Percentiles rank a stretch among this genome's conserved stretches.
Conservation (phyloP, 2,888 invertebrate species). For the Monoplex corrugatus region DNA sequence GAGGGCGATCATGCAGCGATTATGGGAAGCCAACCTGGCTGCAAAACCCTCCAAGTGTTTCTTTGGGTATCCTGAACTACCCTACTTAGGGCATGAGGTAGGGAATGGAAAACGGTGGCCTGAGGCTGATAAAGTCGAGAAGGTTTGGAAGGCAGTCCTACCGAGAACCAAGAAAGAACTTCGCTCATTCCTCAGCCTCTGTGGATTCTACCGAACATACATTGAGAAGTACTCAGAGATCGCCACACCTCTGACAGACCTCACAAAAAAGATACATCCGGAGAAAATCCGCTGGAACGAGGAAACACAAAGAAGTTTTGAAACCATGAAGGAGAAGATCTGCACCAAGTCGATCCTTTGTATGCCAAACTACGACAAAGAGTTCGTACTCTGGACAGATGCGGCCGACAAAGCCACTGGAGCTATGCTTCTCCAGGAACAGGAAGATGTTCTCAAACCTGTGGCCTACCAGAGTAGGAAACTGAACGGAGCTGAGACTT, state of each 20-base stretch:
- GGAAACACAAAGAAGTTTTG: background rate
- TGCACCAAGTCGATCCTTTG: background rate
- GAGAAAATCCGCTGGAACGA: background rate
- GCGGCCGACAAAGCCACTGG: conserved; percentile 42
- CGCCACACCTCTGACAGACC: conserved; percentile 30
- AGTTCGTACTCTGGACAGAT: conserved; percentile 34
- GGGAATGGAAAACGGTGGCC: background rate
- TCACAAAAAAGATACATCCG: background rate
- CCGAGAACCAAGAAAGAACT: conserved; percentile 37
- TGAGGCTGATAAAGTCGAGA: background rate
- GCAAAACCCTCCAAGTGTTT: background rate
- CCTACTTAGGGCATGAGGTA: background rate
- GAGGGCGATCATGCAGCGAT: background rate
- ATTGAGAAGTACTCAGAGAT: conserved; percentile 30
- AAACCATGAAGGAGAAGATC: background rate
- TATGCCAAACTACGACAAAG: conserved; percentile 34
- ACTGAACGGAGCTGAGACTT: background rate
- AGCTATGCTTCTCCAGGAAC: too few relatives aligned
- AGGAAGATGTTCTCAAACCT: too few relatives aligned
- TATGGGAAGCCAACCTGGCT: background rate
- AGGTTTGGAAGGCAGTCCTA: background rate
- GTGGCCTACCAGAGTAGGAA: too few relatives aligned
- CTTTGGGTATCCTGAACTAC: background rate
- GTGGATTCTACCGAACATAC: conserved; percentile 30
- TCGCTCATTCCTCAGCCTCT: conserved; percentile 36